Base-by-base conservation (phyloP, 1,140 invertebrate genomes). In the Psilanteris sp. region DNA sequence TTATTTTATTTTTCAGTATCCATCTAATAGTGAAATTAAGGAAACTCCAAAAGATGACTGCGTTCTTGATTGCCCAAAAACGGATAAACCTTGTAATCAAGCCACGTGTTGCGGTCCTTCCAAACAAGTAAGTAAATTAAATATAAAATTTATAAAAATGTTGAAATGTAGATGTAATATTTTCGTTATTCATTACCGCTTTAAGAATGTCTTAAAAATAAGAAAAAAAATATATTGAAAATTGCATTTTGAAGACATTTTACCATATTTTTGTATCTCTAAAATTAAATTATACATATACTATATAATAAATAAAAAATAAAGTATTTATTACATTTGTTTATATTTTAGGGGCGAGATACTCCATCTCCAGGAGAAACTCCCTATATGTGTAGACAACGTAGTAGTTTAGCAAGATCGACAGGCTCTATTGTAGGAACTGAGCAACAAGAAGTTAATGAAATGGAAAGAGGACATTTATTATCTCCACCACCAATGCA, bases 61-160 rank as follows among this genome's bases (percentile, higher is more conserved):
- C 87, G 94, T 95, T 10, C 88, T 96, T 7, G 94, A 96, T 84
- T 96, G 95, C 84, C 95, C 95, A 46, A 94, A 93, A 83, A 94
- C 94, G 39, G 94, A 95, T 64, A 92, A 93, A 79, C 92, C 93
- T 9, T 96, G 95, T 81, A 92, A 94, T 75, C 93, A 94, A 75
- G 93, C 94, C 9, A 96, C 95, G 0, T 96, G 95, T 82, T 96
- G 95, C 78, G 92, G 92, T 14, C 91, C 91, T 43, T 91, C 92
- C 8, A 92, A 92, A 86, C 90, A 92, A 87, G 91, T 50, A n/a
- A 39, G 32, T 36, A n/a, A n/a, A n/a, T n/a, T n/a, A n/a, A n/a
- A n/a, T n/a, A n/a, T n/a, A n/a, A n/a, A n/a, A n/a, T n/a, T n/a
- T n/a, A n/a, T n/a, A n/a, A n/a, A n/a, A n/a, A n/a, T n/a, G n/a